Base-by-base conservation (phyloP, 2,113 vertebrate genomes). In the Trachemys scripta region DNA sequence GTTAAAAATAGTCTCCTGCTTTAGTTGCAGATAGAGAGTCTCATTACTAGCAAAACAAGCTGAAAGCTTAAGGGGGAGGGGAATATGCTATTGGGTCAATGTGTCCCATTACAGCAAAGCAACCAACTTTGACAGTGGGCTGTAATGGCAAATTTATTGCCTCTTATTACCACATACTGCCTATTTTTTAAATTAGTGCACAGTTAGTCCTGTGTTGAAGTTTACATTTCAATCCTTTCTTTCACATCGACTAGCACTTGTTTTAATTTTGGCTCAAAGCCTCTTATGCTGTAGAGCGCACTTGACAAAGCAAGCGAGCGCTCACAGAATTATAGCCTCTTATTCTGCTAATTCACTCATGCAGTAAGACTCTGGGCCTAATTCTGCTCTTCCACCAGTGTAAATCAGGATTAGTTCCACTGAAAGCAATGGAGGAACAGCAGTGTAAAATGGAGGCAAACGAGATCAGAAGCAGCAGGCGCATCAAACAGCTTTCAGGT, bases 1-100 rank as follows among this genome's bases (percentile, higher is more conserved):
- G 80, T 88, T 96, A 94, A 96, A 96, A 95, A 92, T 93, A 96
- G 90, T 75, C 20, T 3, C 0, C 2, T n/a, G 8, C n/a, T 87
- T 50, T n/a, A 35, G 8, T 53, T 86, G 75, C 56, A 94, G 95
- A 95, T 86, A 91, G n/a, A 84, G 2, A 27, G 80, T 83, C 17
- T 89, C n/a, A 72, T 94, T 50, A 59, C 59, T 85, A 16, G 62
- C 49, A 89, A 89, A 87, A 35, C 56, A 85, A 87, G 45, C 1
- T 76, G 8, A 81, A 79, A 5, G 5, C 56, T 86, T 31, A 45
- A 80, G 24, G 13, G 27, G 27, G 8, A 13, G n/a, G 1, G 2
- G n/a, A 11, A 27, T 65, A 80, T 47, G 27, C 24, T 54, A 3
- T 29, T 4, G 27, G 3, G 31, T 85, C 35, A 38, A 31, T 13